These are phyloP conservation scores for Labroides dimidiatus DNA, from an alignment of 2,797 vertebrate species.

Conservation along the genomic window DNA sequence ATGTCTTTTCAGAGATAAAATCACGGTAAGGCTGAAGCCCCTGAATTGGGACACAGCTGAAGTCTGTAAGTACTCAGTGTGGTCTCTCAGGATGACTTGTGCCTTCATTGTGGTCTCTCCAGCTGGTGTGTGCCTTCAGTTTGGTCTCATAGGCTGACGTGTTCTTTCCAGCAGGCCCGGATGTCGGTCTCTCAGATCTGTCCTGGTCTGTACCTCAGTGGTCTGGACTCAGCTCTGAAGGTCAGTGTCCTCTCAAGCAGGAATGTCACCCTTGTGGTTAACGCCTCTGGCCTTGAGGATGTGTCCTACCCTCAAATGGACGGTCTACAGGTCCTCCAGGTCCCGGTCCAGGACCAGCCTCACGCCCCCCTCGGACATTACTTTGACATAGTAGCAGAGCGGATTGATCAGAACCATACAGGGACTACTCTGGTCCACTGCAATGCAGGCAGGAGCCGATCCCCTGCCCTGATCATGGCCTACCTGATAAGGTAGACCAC, in stretches of 20 bases:
- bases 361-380: slow-evolving; percentile 68
- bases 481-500: slow-evolving; percentile 73
- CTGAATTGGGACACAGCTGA: too few relatives aligned
- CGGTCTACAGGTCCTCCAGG: slow-evolving; percentile 52
- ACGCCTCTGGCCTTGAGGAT: slow-evolving; percentile 61
- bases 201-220: slow-evolving; percentile 69
- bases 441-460: slow-evolving; percentile 75
- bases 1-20: too few relatives aligned
- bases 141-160: neutral
- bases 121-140: neutral
- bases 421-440: slow-evolving; percentile 81
- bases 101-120: too few relatives aligned
- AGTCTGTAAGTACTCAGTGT: too few relatives aligned
- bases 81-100: too few relatives aligned
- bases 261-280: slow-evolving; percentile 76
- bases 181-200: slow-evolving; percentile 75
- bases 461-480: slow-evolving; percentile 77
- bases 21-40: too few relatives aligned
- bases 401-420: slow-evolving; percentile 67
- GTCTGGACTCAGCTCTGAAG: slow-evolving; percentile 71
- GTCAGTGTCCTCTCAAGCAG: slow-evolving; percentile 57
- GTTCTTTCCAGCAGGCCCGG: neutral
- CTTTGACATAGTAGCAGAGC: slow-evolving; percentile 71
- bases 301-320: slow-evolving; percentile 52
- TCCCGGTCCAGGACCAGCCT: slow-evolving; percentile 76